Evolutionary conservation across 1,140 invertebrate genomes (phyloP), one percentile per base, ranked within the genome.

Genomic region (Gryllus bimaculatus): DNA sequence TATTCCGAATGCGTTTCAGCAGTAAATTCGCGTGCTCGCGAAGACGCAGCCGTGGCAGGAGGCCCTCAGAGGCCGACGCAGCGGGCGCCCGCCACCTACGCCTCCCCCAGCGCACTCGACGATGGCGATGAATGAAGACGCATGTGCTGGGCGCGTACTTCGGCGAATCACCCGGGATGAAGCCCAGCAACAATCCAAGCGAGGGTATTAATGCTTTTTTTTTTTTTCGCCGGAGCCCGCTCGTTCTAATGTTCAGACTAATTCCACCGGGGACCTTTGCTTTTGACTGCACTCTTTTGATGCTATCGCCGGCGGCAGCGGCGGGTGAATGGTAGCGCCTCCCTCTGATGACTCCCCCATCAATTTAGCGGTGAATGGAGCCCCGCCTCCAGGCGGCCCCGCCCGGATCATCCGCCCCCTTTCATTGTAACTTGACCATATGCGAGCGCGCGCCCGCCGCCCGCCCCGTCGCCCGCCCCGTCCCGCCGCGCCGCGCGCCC

Each of bases 371-470:
- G 54, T 18, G 54, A 66, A 66, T 66, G 18, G 54, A 66, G 54
- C 54, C 54, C 54, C 54, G 54, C 54, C 54, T n/a, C n/a, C 54
- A 7, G 18, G 54, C 54, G 18, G 54, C 2, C 10, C 18, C 10
- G 54, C 10, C 18, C 10, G 54, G 54, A 66, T 66, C 54, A 66
- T 66, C 54, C 54, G 54, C 54, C 10, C 49, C 54, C 54, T 66
- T 66, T 66, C 74, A 47, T 75, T 75, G 74, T 75, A 75, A 75
- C 74, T 75, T 75, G 74, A 75, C 74, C 74, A 75, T 75, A 75
- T 75, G 74, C 74, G 74, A 75, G 74, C 20, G 20, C 47, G 74
- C 10, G 74, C 74, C 20, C 47, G 10, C 74, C 20, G n/a, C n/a
- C n/a, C n/a, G n/a, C n/a, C n/a, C n/a, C n/a, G n/a, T n/a, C n/a